phyloP scores from a whole-genome alignment of 1,140 invertebrate genomes.

The Drosophila seguyi region DNA sequence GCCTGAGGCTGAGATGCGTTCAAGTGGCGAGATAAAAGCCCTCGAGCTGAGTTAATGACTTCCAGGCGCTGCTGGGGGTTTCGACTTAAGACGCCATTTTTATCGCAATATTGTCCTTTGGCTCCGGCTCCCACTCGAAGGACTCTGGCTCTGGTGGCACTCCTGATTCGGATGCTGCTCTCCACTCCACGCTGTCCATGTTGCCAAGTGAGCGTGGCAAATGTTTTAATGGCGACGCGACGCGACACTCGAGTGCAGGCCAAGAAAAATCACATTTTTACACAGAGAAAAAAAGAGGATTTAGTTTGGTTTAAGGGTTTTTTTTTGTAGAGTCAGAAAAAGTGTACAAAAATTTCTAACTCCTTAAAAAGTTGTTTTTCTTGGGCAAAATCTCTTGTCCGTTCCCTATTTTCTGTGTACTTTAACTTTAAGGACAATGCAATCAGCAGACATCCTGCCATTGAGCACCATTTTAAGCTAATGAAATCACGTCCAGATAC shows the following conservation, averaged over 20 bases:
- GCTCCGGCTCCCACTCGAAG: conserved; percentile 24
- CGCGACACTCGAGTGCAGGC: conserved; percentile 77
- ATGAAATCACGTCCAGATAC: conserved; percentile 74
- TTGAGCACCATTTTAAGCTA: conserved; percentile 55
- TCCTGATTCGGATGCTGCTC: conserved; percentile 33
- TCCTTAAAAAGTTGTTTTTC: neutral
- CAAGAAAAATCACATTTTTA: conserved; percentile 6
- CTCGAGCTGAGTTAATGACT: conserved; percentile 81
- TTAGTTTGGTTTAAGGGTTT: too few relatives aligned
- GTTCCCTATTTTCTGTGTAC: neutral
- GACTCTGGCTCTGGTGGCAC: conserved; percentile 17
- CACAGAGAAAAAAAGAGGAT: neutral
- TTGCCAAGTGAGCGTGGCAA: conserved; percentile 73
- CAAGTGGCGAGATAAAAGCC: conserved; percentile 80
- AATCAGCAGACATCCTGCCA: conserved; percentile 29
- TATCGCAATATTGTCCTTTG: conserved; percentile 54
- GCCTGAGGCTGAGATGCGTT: conserved; percentile 56
- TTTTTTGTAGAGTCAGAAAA: too few relatives aligned
- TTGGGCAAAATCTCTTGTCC: neutral
- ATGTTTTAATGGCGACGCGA: conserved; percentile 76
- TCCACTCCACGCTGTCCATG: conserved; percentile 50
- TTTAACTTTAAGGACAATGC: conserved; percentile 17
- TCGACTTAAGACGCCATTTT: conserved; percentile 81
- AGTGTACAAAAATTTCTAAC: neutral
- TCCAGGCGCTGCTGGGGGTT: conserved; percentile 60